A percentile compares a stretch with the other conserved stretches of the same genome.
These are phyloP conservation scores for Ptychochromis oligacanthus DNA, from an alignment of 2,113 vertebrate genomes.

Conservation along the genomic window DNA sequence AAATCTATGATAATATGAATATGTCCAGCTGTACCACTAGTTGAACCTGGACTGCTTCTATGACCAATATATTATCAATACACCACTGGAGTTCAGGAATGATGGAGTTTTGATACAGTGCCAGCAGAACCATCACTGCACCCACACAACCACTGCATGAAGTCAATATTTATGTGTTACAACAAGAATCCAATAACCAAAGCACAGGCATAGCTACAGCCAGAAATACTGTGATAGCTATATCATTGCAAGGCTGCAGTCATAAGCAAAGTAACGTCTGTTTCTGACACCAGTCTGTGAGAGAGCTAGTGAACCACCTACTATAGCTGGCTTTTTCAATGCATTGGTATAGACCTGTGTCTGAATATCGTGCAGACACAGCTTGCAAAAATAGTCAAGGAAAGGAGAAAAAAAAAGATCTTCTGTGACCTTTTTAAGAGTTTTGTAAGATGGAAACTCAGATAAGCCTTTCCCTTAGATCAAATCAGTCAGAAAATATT, in stretches of 20 bases:
- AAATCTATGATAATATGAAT: neutral
- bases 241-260: neutral
- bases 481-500: too few species aligned
- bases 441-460: too few species aligned
- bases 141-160: neutral
- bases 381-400: neutral
- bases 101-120: neutral
- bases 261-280: neutral
- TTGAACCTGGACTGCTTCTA: neutral
- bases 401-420: too few species aligned
- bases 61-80: neutral
- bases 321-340: neutral
- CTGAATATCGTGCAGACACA: neutral
- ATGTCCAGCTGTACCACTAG: neutral
- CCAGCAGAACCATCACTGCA: neutral
- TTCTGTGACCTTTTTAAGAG: too few species aligned
- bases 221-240: neutral
- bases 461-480: too few species aligned
- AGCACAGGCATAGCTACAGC: neutral
- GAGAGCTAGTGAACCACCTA: neutral
- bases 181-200: conserved; percentile 1
- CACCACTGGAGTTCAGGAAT: neutral
- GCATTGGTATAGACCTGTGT: neutral
- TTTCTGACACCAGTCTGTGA: neutral
- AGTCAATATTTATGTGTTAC: conserved; percentile 3